phyloP scores from a whole-genome alignment of 64 coral and sea anemone genomes.

The Cladopsammia gracilis region DNA sequence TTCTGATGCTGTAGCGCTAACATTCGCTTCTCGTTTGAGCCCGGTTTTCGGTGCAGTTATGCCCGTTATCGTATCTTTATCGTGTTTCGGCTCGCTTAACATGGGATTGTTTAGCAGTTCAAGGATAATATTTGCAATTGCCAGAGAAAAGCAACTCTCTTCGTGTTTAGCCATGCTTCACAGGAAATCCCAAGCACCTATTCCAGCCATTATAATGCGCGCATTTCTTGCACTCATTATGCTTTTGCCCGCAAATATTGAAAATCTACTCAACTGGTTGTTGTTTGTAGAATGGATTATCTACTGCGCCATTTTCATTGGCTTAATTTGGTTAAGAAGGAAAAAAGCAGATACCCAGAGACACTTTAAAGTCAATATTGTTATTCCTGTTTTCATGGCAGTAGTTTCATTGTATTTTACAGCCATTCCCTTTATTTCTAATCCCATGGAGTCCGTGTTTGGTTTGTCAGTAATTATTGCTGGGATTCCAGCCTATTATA shows the following conservation, averaged over 20 bases:
- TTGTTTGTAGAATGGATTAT: constrained; percentile 72
- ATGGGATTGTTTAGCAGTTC: constrained; percentile 30
- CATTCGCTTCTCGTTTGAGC: constrained; percentile 55
- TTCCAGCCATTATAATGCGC: constrained; percentile 50
- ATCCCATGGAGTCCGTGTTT: constrained; percentile 57
- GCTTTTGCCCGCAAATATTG: constrained; percentile 60
- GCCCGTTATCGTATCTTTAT: constrained; percentile 71
- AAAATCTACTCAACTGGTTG: constrained; percentile 68
- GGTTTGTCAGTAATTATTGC: constrained; percentile 54
- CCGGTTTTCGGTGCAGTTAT: constrained; percentile 59
- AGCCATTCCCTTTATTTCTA: constrained; percentile 53
- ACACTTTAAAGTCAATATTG: constrained; percentile 63
- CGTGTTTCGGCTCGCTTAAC: constrained; percentile 72
- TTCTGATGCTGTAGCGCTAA: constrained; percentile 73
- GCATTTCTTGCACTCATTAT: constrained; percentile 50
- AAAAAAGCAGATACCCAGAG: constrained; percentile 37
- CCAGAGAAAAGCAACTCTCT: constrained; percentile 72
- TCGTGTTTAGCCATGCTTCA: constrained; percentile 56
- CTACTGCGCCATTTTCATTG: constrained; percentile 36
- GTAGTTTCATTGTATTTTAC: constrained; percentile 64
- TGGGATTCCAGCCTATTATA: constrained; percentile 59
- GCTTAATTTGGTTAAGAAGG: constrained; percentile 67
- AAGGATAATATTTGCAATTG: constrained; percentile 57
- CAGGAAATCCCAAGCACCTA: constrained; percentile 48
- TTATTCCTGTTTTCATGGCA: constrained; percentile 70